These are phyloP conservation scores for Strigamia maritima DNA, from an alignment of 2,888 invertebrate genomes.

Conservation along the genomic window DNA sequence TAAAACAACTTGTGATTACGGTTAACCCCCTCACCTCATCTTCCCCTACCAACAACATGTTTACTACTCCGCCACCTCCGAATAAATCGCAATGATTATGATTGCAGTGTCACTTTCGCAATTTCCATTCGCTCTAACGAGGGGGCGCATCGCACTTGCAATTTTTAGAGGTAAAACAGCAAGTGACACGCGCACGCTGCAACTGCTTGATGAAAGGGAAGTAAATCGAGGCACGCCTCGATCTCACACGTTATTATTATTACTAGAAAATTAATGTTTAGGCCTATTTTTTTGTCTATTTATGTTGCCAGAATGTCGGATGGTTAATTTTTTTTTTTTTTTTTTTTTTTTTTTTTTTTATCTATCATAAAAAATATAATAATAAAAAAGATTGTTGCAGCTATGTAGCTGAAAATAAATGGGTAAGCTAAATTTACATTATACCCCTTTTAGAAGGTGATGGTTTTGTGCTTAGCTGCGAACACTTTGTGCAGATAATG, in stretches of 20 bases:
- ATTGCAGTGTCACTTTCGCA: neutral
- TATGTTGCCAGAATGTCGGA: no score
- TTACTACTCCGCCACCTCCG: neutral
- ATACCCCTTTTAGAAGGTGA: no score
- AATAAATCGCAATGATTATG: neutral
- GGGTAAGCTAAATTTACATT: no score
- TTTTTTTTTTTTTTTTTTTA: no score
- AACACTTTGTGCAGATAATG: no score
- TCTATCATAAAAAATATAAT: no score
- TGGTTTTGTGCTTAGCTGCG: no score
- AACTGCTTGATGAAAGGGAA: neutral
- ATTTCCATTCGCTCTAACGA: neutral
- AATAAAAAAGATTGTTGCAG: no score
- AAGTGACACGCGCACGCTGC: neutral
- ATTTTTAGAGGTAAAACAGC: neutral
- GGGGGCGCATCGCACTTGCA: neutral
- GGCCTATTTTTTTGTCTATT: no score
- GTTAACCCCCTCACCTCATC: neutral
- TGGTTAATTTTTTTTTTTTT: no score
- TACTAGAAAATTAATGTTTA: neutral
- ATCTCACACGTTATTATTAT: neutral
- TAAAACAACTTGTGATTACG: neutral
- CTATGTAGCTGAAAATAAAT: no score
- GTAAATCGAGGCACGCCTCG: neutral
- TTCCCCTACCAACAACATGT: neutral